phyloP scores from a whole-genome alignment of 2,888 invertebrate genomes.

The Pseudolycoriella hygida region DNA sequence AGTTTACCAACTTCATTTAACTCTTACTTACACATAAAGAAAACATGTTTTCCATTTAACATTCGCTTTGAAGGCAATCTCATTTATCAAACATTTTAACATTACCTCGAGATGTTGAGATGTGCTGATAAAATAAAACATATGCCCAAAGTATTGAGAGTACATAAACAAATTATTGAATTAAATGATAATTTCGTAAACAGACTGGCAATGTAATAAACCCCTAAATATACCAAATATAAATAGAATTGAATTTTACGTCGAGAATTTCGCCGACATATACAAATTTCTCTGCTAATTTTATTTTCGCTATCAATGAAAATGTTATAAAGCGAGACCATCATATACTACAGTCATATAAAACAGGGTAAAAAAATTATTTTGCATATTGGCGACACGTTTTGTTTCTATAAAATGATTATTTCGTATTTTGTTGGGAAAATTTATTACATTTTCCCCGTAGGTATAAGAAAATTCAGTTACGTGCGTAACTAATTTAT shows the following conservation, averaged over 20 bases:
- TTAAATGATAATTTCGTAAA: background rate
- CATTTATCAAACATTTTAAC: too few species aligned
- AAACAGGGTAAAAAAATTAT: background rate
- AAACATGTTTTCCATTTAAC: too few species aligned
- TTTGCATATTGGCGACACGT: slow-evolving; percentile 1
- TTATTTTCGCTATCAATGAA: background rate
- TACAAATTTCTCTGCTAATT: background rate
- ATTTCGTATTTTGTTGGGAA: too few species aligned
- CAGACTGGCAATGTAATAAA: slow-evolving; percentile 1
- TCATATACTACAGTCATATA: too few species aligned
- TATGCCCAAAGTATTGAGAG: too few species aligned
- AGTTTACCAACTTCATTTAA: too few species aligned
- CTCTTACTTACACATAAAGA: too few species aligned
- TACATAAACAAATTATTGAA: background rate
- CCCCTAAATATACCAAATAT: background rate
- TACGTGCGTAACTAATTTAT: background rate
- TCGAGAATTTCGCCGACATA: background rate
- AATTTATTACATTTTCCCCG: too few species aligned
- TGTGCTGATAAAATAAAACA: too few species aligned
- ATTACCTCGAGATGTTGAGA: too few species aligned
- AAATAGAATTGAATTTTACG: background rate
- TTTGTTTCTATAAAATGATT: background rate
- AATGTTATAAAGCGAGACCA: too few species aligned
- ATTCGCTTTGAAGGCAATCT: too few species aligned
- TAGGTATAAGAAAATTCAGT: background rate